Conservation (phyloP, 30 jellyfish, hydroid and myxozoan genomes). For the Hydractinia echinata region DNA sequence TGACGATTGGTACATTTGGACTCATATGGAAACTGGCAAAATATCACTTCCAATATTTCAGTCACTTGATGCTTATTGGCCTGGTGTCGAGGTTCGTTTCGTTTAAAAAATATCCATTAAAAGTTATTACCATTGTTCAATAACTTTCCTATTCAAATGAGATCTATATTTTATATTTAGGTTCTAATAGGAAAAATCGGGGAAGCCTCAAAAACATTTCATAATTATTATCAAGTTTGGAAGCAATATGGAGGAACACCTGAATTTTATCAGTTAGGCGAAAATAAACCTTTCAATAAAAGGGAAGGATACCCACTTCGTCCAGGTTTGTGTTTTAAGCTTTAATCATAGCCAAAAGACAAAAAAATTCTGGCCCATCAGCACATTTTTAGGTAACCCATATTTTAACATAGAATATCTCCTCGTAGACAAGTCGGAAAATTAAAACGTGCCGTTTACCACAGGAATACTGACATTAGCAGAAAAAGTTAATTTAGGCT, state of each 20-base stretch:
- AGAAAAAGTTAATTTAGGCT: too few relatives aligned
- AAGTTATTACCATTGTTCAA: too few relatives aligned
- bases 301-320: constrained; percentile 93
- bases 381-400: too few relatives aligned
- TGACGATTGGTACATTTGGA: constrained; percentile 96
- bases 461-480: too few relatives aligned
- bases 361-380: too few relatives aligned
- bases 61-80: constrained; percentile 96
- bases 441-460: too few relatives aligned
- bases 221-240: constrained; percentile 70
- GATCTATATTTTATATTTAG: constrained; percentile 19
- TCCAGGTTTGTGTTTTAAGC: constrained; percentile 51
- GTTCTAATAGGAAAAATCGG: constrained; percentile 79
- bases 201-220: constrained; percentile 83
- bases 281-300: constrained; percentile 43
- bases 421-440: too few relatives aligned
- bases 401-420: too few relatives aligned
- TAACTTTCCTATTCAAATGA: too few relatives aligned
- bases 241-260: constrained; percentile 81
- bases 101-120: background rate
- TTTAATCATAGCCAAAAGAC: too few relatives aligned
- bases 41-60: constrained; percentile 83
- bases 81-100: constrained; percentile 63
- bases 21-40: constrained; percentile 65
- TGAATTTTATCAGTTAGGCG: constrained; percentile 73